phyloP scores from a whole-genome alignment of 1,140 invertebrate species.

The Caligus rogercresseyi region DNA sequence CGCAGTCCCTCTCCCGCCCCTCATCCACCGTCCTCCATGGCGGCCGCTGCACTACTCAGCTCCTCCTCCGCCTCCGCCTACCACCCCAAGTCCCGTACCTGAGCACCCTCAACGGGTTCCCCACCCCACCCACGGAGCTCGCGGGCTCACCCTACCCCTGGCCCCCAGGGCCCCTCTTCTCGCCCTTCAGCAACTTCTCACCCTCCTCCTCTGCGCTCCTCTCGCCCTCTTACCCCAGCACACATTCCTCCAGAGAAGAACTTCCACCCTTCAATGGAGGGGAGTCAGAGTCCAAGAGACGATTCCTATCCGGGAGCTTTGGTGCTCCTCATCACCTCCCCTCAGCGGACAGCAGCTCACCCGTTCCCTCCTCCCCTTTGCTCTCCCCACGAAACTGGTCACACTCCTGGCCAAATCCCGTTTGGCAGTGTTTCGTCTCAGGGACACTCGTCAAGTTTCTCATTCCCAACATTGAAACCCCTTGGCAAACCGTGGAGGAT shows the following conservation, averaged over 20 bases:
- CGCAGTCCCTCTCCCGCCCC: conserved; percentile 12
- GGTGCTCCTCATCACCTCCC: not conserved
- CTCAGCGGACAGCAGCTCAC: conserved; percentile 2
- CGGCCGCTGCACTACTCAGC: not conserved
- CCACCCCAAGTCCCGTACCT: not conserved
- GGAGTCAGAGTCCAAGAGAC: not conserved
- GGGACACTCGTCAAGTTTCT: conserved; percentile 14
- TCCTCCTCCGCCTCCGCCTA: not conserved
- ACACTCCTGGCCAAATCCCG: conserved; percentile 7
- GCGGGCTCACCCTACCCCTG: conserved; percentile 14
- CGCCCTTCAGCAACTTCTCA: conserved; percentile 6
- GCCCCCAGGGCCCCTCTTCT: not conserved
- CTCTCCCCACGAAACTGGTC: not conserved
- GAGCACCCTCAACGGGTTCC: not conserved
- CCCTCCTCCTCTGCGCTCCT: conserved; percentile 1
- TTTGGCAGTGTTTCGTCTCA: conserved; percentile 16
- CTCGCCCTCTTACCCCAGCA: conserved; percentile 16
- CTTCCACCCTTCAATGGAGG: not conserved
- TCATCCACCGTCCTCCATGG: conserved; percentile 8
- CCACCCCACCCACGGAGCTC: conserved; percentile 16
- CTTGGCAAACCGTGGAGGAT: conserved; percentile 18
- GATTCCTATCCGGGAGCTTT: not conserved
- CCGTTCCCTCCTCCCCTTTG: conserved; percentile 15
- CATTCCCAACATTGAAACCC: conserved; percentile 8
- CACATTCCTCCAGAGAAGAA: conserved; percentile 17